Conservation (phyloP, 2,113 vertebrate genomes). For the Colistium nudipinnis region DNA sequence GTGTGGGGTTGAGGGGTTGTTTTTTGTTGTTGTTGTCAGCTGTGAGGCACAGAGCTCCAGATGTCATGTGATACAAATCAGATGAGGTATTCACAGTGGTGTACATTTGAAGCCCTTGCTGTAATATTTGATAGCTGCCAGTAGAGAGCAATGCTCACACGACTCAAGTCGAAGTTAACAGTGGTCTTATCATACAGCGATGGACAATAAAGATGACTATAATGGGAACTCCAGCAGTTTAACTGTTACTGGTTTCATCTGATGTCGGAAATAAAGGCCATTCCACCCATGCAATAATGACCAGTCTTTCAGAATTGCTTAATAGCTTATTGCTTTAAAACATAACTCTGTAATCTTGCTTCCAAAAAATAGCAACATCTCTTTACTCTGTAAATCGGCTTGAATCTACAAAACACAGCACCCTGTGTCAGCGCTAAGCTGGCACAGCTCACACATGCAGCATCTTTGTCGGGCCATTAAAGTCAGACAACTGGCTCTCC, state of each 20-base stretch:
- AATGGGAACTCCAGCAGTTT: slow-evolving; percentile 5
- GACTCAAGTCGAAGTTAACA: slow-evolving; percentile 25
- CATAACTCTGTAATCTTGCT: not conserved
- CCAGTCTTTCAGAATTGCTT: not conserved
- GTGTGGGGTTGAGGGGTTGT: slow-evolving; percentile 20
- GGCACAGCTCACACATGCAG: slow-evolving; percentile 17
- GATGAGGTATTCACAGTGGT: slow-evolving; percentile 15
- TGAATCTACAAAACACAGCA: not conserved
- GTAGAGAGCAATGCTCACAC: slow-evolving; percentile 73
- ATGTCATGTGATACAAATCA: slow-evolving; percentile 24
- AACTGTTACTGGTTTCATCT: not conserved
- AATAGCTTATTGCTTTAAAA: slow-evolving; percentile 1
- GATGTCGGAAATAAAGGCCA: slow-evolving; percentile 2
- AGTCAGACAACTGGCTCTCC: slow-evolving; percentile 44
- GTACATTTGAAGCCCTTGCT: slow-evolving; percentile 18
- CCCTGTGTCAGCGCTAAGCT: slow-evolving; percentile 31
- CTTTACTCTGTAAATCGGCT: not conserved
- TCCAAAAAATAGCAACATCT: slow-evolving; percentile 4
- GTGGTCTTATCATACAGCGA: not conserved
- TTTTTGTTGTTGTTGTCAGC: slow-evolving; percentile 8
- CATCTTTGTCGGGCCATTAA: slow-evolving; percentile 46
- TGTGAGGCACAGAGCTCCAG: slow-evolving; percentile 16
- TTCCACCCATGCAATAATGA: not conserved
- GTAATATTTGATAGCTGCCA: slow-evolving; percentile 62
- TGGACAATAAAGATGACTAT: not conserved